Evolutionary conservation across 2,797 vertebrate genomes (phyloP), one percentile per base, ranked within the genome.

Genomic region (Carcharodon carcharias): DNA sequence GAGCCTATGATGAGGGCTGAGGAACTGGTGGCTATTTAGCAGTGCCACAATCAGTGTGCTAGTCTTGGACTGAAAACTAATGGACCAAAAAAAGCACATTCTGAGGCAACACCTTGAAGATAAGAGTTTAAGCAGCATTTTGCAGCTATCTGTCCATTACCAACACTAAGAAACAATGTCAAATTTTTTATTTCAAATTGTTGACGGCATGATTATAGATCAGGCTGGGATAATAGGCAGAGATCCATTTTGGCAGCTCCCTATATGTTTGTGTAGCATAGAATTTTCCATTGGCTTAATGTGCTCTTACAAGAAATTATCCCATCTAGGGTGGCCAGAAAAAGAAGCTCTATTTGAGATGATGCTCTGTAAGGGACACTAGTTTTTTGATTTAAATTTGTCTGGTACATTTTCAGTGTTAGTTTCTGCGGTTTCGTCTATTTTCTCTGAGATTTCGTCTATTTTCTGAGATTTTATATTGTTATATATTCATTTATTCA

Each of bases 311-410:
- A 56, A 58, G 88, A 61, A 91, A 91, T 91, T 91, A 61, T 89
- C 26, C 56, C 54, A 56, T 58, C 26, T 89, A 58, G 56, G 26
- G 50, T 89, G 26, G 56, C 31, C 28, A 58, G 88, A 61, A 61
- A 91, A 21, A 85, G 82, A 91, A 58, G 31, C 56, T 35, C 88
- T 58, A 91, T 91, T 91, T 91, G 88, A 91, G 56, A 91, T 85
- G 21, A 50, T 61, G 54, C 88, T 58, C 31, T 35, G n/a, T 21
- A n/a, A 65, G 7, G 18, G 61, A 61, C 89, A 92, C 35, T 21
- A 63, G 58, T 6, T n/a, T 65, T 61, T 92, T 92, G 58, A 92
- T n/a, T 65, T 40, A 31, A 35, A 92, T 63, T 92, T 61, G n/a
- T 63, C 16, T 35, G 8, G 35, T 63, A 92, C 56, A 92, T 92